Evolutionary conservation across 2,888 invertebrate species (phyloP), one percentile per base, ranked within the genome.

Genomic region (Biston betularia): DNA sequence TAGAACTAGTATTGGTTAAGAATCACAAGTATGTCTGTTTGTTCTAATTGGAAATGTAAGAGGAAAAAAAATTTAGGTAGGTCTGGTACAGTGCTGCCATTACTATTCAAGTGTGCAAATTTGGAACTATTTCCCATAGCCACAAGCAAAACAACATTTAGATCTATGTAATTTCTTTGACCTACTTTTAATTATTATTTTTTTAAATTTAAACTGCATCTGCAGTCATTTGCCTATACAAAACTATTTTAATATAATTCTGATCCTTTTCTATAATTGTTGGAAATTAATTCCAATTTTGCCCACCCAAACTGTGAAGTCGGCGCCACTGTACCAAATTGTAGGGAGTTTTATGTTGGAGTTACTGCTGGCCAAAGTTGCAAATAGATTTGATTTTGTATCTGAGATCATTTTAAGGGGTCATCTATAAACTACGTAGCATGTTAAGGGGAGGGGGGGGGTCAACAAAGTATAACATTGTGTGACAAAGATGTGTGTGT

Each of bases 291-390:
- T 34, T 49, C 49, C 33, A 11, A 34, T 33, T 34, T 33, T 34
- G 11, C 11, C 48, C 48, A 48, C 24, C 24, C 3, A 3, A 24
- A 24, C 48, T 12, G 12, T 2, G 49, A 34, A 6, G 38, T 11
- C 35, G 34, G 35, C 50, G 35, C 35, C 35, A 35, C 12, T 35
- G 50, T n/a, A 35, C 50, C 34, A 12, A 49, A 8, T 35, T 12
- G 49, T 50, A 50, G 11, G 50, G 6, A 15, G 34, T 35, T 50
- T 50, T n/a, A 6, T 8, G 50, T 50, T 50, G 50, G 34, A 35
- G 34, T 35, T 38, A 33, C 14, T 52, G 24, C 24, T 50, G 49
- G 34, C 9, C 3, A 9, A 15, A 15, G 6, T 0, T 15, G 14
- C 12, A 6, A 42, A 42, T 12, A 24, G 24, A 24, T 42, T 42